Evolutionary conservation across 2,797 vertebrate species (phyloP), one percentile per base, ranked within the genome.

Genomic region (Propithecus deckenii): DNA sequence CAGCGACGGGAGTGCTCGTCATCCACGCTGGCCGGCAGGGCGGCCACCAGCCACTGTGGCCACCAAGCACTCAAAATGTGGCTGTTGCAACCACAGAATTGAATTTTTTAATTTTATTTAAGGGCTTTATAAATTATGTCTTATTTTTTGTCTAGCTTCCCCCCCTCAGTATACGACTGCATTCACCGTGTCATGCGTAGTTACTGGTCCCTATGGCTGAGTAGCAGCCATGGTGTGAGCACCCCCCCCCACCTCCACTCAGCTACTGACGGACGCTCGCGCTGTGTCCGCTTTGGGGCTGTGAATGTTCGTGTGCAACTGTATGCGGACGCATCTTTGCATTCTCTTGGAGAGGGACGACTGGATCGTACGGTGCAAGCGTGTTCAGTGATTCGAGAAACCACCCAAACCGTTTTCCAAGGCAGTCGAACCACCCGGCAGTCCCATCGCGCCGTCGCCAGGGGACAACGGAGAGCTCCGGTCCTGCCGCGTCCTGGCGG

Each of bases 41-140:
- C 3, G 7, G 41, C 61, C 86, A 0, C 78, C 0, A 7, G 59
- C 41, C n/a, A 0, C n/a, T 0, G 1, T 0, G 32, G 10, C 23
- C 12, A 0, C 52, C 1, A 11, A 18, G n/a, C 23, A 0, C 17
- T 13, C 12, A 0, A 2, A 15, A 0, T 0, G 1, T 1, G 23
- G 32, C 55, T 1, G 0, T 3, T 25, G 32, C 41, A 2, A 1
- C 35, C 0, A 0, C 11, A 23, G 38, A 30, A 7, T 0, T n/a
- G 59, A 48, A 23, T 1, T 25, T 48, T 38, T 23, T 4, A 17
- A 18, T 14, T 38, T 41, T 14, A 13, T 8, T 11, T n/a, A 0
- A 2, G 0, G 14, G 25, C 6, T 79, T 84, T 25, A 11, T 10
- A 32, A 43, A 46, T n/a, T 1, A 9, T 1, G 4, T 32, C 59